Evolutionary conservation across 2,888 invertebrate species (phyloP).

Genomic region (Lymantria monacha): DNA sequence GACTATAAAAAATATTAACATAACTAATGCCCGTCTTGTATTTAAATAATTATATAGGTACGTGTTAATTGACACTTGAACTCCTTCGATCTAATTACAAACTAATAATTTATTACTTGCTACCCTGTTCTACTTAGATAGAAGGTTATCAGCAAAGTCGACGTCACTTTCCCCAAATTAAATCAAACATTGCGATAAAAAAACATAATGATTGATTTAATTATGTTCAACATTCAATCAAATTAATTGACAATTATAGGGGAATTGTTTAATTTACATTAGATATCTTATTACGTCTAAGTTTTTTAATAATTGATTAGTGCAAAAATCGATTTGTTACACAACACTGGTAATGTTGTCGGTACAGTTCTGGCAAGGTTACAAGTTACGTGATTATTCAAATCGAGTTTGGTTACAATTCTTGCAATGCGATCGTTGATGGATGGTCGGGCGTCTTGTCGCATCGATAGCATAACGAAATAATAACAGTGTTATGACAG

Average conservation of each 20-base stretch:
- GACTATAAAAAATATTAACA: too few species aligned
- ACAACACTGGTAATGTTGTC: conserved; percentile 25
- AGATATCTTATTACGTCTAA: conserved; percentile 6
- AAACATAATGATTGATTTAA: conserved; percentile 15
- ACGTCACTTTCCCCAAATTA: conserved; percentile 19
- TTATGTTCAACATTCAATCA: conserved; percentile 22
- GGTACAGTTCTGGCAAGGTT: conserved; percentile 48
- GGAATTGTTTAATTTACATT: conserved; percentile 10
- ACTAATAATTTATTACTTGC: conserved; percentile 26
- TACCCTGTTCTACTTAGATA: conserved; percentile 19
- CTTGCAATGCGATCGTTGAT: conserved; percentile 43
- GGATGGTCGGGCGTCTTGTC: conserved; percentile 41
- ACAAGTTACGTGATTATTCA: conserved; percentile 50
- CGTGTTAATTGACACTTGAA: conserved; percentile 1
- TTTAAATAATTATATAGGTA: not conserved
- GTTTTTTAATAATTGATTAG: conserved; percentile 18
- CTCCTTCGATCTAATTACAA: conserved; percentile 27
- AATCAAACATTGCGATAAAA: conserved; percentile 22
- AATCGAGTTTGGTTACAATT: conserved; percentile 43
- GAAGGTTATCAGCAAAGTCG: conserved; percentile 27
- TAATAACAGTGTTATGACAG: conserved; percentile 34
- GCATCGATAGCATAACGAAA: conserved; percentile 36
- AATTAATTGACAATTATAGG: conserved; percentile 15
- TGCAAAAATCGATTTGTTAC: conserved; percentile 33
- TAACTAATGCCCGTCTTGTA: not conserved